phyloP scores from a whole-genome alignment of 1,140 invertebrate species.

The Macrosteles quadrilineatus region DNA sequence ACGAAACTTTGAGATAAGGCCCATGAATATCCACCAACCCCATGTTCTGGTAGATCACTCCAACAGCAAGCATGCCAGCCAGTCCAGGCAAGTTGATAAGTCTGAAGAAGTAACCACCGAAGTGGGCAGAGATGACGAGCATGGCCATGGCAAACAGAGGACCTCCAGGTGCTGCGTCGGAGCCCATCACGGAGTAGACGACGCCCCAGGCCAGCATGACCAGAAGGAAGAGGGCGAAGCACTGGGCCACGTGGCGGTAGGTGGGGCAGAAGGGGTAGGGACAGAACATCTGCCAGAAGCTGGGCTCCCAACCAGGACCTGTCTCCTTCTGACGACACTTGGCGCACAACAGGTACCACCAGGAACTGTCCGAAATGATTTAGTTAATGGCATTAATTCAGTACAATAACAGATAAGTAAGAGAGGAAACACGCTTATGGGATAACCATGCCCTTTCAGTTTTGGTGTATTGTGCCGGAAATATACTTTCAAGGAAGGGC shows the following conservation, averaged over 20 bases:
- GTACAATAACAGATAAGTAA: too few species aligned
- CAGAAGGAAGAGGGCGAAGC: conserved; percentile 66
- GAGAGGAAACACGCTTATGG: too few species aligned
- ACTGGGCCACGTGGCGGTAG: conserved; percentile 73
- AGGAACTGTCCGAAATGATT: conserved; percentile 56
- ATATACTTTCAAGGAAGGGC: too few species aligned
- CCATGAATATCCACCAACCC: conserved; percentile 70
- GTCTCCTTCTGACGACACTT: conserved; percentile 68
- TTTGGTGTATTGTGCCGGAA: too few species aligned
- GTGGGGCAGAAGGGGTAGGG: conserved; percentile 79
- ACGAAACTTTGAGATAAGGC: conserved; percentile 60
- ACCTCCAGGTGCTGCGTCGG: conserved; percentile 73
- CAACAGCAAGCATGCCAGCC: conserved; percentile 83
- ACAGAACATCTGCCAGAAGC: conserved; percentile 71
- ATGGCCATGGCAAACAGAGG: conserved; percentile 77
- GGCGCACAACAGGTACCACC: conserved; percentile 70
- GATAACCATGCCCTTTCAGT: too few species aligned
- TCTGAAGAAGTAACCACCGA: conserved; percentile 76
- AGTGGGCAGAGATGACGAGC: conserved; percentile 72
- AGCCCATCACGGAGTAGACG: conserved; percentile 69
- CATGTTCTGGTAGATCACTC: conserved; percentile 76
- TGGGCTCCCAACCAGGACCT: conserved; percentile 74
- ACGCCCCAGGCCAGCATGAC: conserved; percentile 75
- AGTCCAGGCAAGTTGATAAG: conserved; percentile 81
- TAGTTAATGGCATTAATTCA: too few species aligned